Evolutionary conservation across 2,113 vertebrate genomes (phyloP).

Genomic region (Amphilophus citrinellus): DNA sequence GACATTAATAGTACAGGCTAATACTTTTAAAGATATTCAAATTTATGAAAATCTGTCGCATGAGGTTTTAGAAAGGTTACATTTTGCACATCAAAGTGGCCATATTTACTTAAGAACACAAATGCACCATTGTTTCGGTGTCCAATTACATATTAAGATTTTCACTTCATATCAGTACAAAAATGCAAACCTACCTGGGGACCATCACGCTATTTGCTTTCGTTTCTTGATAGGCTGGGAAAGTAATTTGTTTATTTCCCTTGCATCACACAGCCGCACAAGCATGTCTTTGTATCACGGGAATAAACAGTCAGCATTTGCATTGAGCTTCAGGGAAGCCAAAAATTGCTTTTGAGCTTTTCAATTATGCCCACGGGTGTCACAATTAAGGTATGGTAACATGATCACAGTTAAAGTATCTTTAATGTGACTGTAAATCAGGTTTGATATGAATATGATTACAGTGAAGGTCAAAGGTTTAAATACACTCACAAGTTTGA

Average conservation of each 20-base stretch:
- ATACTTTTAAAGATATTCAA: not conserved
- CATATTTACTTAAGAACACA: not conserved
- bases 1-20: not conserved
- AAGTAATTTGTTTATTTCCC: not conserved
- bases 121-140: not conserved
- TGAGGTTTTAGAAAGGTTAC: not conserved
- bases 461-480: not conserved
- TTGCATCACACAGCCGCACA: not conserved
- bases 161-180: not conserved
- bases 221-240: not conserved
- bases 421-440: not conserved
- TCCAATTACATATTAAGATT: not conserved
- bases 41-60: not conserved
- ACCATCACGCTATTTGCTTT: not conserved
- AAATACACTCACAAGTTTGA: too few relatives aligned
- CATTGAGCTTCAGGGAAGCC: not conserved
- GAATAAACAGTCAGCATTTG: constrained; percentile 9
- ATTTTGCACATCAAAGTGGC: not conserved
- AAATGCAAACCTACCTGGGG: not conserved
- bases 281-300: not conserved
- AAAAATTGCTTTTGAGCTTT: not conserved
- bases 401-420: not conserved
- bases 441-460: too few relatives aligned
- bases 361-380: not conserved
- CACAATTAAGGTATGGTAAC: not conserved